These are phyloP conservation scores for Salvator merianae DNA, from an alignment of 2,113 vertebrate genomes.

Conservation along the genomic window DNA sequence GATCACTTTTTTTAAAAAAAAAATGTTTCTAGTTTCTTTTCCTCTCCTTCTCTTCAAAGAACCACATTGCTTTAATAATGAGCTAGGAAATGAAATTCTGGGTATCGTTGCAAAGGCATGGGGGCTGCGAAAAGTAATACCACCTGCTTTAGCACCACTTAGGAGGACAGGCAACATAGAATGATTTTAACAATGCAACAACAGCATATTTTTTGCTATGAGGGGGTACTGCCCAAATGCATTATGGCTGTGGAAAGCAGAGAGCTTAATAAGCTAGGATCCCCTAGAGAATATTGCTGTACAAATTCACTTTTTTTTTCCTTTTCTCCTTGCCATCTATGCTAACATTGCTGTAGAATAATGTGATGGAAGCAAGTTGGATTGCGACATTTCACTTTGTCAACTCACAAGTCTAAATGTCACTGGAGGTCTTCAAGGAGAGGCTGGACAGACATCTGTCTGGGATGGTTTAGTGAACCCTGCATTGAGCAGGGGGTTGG, in stretches of 20 bases:
- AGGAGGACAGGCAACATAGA: conserved; percentile 42
- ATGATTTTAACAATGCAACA: conserved; percentile 46
- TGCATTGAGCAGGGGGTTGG: no score
- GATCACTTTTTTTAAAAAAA: conserved; percentile 40
- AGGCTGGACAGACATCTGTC: no score
- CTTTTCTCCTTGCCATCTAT: not conserved
- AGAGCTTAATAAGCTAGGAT: accelerated
- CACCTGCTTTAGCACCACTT: conserved; percentile 61
- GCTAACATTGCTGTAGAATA: not conserved
- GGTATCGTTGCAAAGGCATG: conserved; percentile 56
- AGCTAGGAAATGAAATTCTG: conserved; percentile 69
- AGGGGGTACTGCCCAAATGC: not conserved
- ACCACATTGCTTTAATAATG: conserved; percentile 64
- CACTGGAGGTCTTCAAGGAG: no score
- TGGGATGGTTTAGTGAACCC: no score
- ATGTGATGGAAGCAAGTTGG: not conserved
- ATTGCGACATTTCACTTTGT: no score
- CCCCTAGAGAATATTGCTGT: not conserved
- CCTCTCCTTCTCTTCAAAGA: conserved; percentile 62
- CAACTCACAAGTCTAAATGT: not conserved
- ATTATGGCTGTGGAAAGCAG: not conserved
- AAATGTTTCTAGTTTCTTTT: conserved; percentile 63
- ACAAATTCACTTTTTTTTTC: no score
- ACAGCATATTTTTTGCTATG: not conserved
- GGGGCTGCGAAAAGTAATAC: conserved; percentile 66